Percentiles rank a stretch among this genome's conserved stretches.
Conservation (phyloP, 2,888 invertebrate species). For the Alitta virens region DNA sequence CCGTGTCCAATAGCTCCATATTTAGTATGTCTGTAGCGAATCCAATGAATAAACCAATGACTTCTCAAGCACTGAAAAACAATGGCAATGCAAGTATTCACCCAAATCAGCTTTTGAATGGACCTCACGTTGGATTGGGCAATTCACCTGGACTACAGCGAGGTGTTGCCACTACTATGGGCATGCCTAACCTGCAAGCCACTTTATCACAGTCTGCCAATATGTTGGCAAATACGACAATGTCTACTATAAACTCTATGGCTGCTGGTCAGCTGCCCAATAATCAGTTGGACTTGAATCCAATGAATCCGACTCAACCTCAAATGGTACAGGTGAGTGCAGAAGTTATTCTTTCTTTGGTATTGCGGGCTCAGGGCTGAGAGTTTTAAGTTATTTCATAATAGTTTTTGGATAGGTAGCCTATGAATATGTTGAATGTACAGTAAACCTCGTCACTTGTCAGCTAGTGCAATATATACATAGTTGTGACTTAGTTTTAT, state of each 20-base stretch:
- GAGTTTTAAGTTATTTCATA: no score
- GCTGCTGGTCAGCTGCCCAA: slow-evolving; percentile 15
- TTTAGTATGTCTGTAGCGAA: slow-evolving; percentile 17
- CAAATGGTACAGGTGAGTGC: no score
- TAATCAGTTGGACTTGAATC: background rate
- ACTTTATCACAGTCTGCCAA: background rate
- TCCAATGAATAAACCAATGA: slow-evolving; percentile 26
- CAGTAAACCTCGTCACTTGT: no score
- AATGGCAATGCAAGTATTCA: slow-evolving; percentile 6
- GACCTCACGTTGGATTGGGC: slow-evolving; percentile 43
- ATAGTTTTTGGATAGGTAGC: no score
- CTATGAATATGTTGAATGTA: no score
- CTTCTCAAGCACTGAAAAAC: slow-evolving; percentile 25
- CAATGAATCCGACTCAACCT: no score
- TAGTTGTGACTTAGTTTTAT: no score
- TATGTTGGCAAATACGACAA: slow-evolving; percentile 12
- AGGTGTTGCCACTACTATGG: slow-evolving; percentile 15
- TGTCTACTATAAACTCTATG: slow-evolving; percentile 12
- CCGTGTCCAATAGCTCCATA: slow-evolving; percentile 3
- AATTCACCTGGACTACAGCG: slow-evolving; percentile 20
- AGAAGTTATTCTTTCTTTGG: no score
- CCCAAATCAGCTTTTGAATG: slow-evolving; percentile 44
- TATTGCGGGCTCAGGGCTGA: no score
- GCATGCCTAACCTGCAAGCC: slow-evolving; percentile 6
- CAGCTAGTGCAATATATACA: no score